Evolutionary conservation across 1,140 invertebrate species (phyloP).

Genomic region (Nixonia krombeini): DNA sequence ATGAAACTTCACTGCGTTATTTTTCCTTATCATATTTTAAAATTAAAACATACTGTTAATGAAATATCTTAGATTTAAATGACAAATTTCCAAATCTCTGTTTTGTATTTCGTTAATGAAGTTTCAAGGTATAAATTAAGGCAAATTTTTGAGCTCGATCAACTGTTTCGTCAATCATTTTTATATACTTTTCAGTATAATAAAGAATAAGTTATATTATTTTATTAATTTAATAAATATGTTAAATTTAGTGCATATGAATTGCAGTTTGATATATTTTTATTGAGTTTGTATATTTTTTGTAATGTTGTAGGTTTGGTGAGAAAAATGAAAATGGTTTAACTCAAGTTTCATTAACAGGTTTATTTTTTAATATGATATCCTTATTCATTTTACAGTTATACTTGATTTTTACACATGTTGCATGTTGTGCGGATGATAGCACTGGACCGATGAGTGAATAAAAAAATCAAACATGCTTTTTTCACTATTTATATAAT

Average conservation of each 20-base stretch:
- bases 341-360: conserved; percentile 25
- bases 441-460: conserved; percentile 31
- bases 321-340: neutral
- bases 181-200: too few relatives aligned
- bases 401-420: conserved; percentile 36
- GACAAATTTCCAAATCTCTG: too few relatives aligned
- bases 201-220: too few relatives aligned
- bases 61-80: conserved; percentile 19
- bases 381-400: conserved; percentile 33
- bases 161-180: too few relatives aligned
- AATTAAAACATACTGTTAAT: conserved; percentile 24
- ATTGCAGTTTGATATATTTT: conserved; percentile 5
- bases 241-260: too few relatives aligned
- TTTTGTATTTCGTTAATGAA: too few relatives aligned
- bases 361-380: conserved; percentile 23
- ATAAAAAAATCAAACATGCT: too few relatives aligned
- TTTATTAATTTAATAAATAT: too few relatives aligned
- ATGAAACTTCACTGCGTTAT: conserved; percentile 16
- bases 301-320: neutral
- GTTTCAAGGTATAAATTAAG: too few relatives aligned
- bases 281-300: neutral
- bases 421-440: conserved; percentile 35
- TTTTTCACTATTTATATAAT: too few relatives aligned
- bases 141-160: too few relatives aligned
- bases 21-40: conserved; percentile 20